Base-by-base conservation (phyloP, 2,797 vertebrate species). In the Enteromius afrohamiltoni region DNA sequence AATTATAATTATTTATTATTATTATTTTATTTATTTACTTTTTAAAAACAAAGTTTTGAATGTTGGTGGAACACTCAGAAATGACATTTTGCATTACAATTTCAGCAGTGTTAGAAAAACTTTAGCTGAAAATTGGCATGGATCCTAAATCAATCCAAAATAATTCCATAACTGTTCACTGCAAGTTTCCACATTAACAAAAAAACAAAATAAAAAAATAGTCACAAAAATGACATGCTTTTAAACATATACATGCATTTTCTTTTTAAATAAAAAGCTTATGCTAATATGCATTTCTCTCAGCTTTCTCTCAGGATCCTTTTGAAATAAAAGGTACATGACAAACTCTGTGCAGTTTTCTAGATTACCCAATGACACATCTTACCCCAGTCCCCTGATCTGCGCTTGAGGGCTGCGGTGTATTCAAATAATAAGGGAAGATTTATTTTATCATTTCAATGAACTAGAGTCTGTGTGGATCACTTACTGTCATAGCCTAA, bases 371-470 rank as follows among this genome's bases (percentile, higher is more conserved):
- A 75, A 31, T 10, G 47, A 82, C 60, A 55, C 11, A 55, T 82
- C 71, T 76, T 53, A 82, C 71, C 80, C 47, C 45, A 4, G 10
- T 49, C 60, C 65, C 19, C 60, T 91, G 89, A 93, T 91, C 88
- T 90, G 85, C 92, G 91, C 90, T 86, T 49, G 49, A 78, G 82
- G 88, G 92, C 91, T 87, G 91, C 79, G 86, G 91, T 88, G 88
- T 88, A 91, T 93, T 90, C 85, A 83, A 92, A 91, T 93, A 93
- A 95, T 91, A 88, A 93, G 91, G 83, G 86, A 85, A 87, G 89
- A 92, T 91, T 91, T 87, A 84, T 86, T 77, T 85, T n/a, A 84
- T 84, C 42, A 78, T 75, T 82, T 58, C 65, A 74, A 82, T 64
- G 62, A 55, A 42, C 74, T 40, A 75, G 42, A 75, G 45, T 80